These are phyloP conservation scores for Folsomia manolachei DNA, from an alignment of 2,888 invertebrate species.

Conservation along the genomic window DNA sequence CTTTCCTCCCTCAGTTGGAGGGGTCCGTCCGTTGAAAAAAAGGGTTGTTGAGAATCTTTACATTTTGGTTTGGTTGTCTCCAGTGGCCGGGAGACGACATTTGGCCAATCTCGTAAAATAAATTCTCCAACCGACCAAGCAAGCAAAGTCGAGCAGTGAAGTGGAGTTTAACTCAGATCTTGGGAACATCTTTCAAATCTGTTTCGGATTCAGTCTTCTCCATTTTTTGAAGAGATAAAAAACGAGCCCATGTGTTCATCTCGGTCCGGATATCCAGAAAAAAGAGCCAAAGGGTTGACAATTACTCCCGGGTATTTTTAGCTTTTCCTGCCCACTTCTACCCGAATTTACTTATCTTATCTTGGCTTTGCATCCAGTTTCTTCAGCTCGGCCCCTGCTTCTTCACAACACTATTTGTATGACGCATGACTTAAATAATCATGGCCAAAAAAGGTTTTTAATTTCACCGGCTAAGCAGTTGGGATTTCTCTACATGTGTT, in stretches of 20 bases:
- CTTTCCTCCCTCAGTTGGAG: no score
- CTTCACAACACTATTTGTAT: not conserved
- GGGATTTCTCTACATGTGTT: not conserved
- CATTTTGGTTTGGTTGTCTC: not conserved
- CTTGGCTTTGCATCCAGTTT: not conserved
- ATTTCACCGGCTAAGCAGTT: not conserved
- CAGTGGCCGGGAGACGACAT: not conserved
- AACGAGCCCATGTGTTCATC: not conserved
- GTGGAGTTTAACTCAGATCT: not conserved
- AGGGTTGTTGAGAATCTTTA: not conserved
- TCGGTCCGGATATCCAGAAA: slow-evolving; percentile 6
- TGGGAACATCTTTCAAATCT: slow-evolving; percentile 1
- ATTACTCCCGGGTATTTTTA: slow-evolving; percentile 10
- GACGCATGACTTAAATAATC: not conserved
- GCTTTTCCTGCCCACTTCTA: not conserved
- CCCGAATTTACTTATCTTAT: not conserved
- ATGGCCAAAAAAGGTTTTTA: not conserved
- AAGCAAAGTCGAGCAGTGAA: not conserved
- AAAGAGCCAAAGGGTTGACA: not conserved
- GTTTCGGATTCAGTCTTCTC: not conserved
- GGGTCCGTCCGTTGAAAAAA: not conserved
- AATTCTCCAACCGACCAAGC: not conserved
- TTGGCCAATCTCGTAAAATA: slow-evolving; percentile 4
- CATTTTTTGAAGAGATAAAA: not conserved
- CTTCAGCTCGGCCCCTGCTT: not conserved